phyloP scores from a whole-genome alignment of 2,797 vertebrate species.

The Hozukius guyotensis region DNA sequence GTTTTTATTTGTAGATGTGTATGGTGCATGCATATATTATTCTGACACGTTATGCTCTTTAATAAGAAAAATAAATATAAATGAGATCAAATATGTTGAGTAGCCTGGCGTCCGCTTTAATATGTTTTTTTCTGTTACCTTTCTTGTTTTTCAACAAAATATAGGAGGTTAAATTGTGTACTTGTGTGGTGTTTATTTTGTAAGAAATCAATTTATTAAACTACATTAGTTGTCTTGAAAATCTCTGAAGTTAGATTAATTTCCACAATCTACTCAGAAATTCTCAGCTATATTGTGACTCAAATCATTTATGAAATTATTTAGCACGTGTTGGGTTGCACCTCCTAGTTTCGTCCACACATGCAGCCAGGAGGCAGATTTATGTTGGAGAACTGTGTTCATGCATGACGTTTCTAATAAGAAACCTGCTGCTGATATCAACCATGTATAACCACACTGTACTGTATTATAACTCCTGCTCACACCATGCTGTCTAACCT shows the following conservation, averaged over 20 bases:
- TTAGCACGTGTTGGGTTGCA: background rate
- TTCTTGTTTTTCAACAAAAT: background rate
- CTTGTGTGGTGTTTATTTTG: too few relatives aligned
- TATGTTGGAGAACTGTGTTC: too few relatives aligned
- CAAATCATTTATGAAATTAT: background rate
- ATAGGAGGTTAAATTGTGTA: too few relatives aligned
- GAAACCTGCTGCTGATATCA: background rate
- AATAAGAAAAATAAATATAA: background rate
- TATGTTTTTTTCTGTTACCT: background rate
- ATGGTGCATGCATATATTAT: background rate
- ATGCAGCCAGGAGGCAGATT: background rate
- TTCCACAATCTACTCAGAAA: background rate
- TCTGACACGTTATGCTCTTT: too few relatives aligned
- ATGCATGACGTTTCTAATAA: background rate
- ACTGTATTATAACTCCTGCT: background rate
- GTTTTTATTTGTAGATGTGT: background rate
- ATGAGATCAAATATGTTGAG: background rate
- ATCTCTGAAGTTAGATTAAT: background rate
- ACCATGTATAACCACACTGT: background rate
- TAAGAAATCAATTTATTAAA: too few relatives aligned
- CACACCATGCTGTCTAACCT: conserved; percentile 70
- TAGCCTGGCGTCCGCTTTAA: background rate
- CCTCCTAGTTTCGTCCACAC: background rate
- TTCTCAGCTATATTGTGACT: background rate
- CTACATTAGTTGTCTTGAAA: too few relatives aligned